A percentile compares a stretch with the other conserved stretches of the same genome.
These are phyloP conservation scores for Cinclus cinclus DNA, from an alignment of 2,113 vertebrate species.

Conservation along the genomic window DNA sequence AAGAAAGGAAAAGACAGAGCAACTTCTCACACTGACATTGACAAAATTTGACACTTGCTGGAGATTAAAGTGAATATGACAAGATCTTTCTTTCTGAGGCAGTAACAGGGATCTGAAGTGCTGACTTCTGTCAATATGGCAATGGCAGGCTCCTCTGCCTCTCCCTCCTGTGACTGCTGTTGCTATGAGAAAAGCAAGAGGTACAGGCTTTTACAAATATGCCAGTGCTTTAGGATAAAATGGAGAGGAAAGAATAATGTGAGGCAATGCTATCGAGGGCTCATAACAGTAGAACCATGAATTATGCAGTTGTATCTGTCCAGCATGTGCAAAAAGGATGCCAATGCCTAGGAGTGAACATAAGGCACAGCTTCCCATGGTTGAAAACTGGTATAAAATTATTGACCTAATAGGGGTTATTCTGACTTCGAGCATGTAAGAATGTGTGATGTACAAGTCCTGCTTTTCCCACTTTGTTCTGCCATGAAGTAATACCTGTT, in stretches of 20 bases:
- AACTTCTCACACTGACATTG: not conserved
- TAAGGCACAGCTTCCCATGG: rapidly evolving
- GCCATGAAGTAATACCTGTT: not conserved
- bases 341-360: not conserved
- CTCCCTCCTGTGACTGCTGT: not conserved
- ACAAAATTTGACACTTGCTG: slow-evolving; percentile 16
- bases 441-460: not conserved
- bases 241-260: not conserved
- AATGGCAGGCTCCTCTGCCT: not conserved
- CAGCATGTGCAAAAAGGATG: not conserved
- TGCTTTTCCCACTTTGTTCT: not conserved
- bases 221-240: not conserved
- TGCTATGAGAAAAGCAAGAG: slow-evolving; percentile 24
- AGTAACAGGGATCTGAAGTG: not conserved
- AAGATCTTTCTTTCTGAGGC: slow-evolving; percentile 30
- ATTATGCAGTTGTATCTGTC: not conserved
- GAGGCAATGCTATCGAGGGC: rapidly evolving
- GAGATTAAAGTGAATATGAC: slow-evolving; percentile 25
- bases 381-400: not conserved
- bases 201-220: not conserved
- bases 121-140: not conserved
- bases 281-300: not conserved
- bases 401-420: not conserved
- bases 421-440: not conserved
- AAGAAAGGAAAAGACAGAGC: not conserved